A percentile compares a stretch with the other conserved stretches of the same genome.
Evolutionary conservation across 1,140 invertebrate genomes (phyloP).

Genomic region (Mya arenaria): DNA sequence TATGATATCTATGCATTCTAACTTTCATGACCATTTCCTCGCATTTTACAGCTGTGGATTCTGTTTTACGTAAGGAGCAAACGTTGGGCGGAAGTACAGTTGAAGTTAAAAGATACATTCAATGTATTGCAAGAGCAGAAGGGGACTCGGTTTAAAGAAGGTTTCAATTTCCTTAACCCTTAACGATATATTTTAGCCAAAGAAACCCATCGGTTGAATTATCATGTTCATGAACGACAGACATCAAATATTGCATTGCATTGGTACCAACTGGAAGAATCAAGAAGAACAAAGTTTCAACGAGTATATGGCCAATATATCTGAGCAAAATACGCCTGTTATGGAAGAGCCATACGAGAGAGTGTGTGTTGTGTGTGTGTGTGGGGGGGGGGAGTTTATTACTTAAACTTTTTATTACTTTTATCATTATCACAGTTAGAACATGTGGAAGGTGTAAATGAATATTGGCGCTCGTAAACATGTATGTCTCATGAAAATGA

Average conservation of each 20-base stretch:
- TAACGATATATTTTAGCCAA: background rate
- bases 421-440: too few species aligned
- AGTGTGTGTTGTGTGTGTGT: too few species aligned
- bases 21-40: background rate
- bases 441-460: too few species aligned
- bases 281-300: background rate
- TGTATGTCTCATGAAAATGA: too few species aligned
- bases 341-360: too few species aligned
- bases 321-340: background rate
- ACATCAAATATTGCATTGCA: constrained; percentile 3
- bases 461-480: too few species aligned
- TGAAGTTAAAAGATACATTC: constrained; percentile 43
- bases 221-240: background rate
- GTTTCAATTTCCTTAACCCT: background rate
- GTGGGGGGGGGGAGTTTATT: too few species aligned
- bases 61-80: constrained; percentile 41
- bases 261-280: constrained; percentile 29
- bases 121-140: constrained; percentile 52
- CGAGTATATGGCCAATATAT: constrained; percentile 12
- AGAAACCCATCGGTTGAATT: background rate
- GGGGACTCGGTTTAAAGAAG: constrained; percentile 9
- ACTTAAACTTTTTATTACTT: too few species aligned
- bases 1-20: too few species aligned
- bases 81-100: constrained; percentile 14
- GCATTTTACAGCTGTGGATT: constrained; percentile 43